Evolutionary conservation across 2,113 vertebrate genomes (phyloP).

Genomic region (Microcebus ravelobensis): DNA sequence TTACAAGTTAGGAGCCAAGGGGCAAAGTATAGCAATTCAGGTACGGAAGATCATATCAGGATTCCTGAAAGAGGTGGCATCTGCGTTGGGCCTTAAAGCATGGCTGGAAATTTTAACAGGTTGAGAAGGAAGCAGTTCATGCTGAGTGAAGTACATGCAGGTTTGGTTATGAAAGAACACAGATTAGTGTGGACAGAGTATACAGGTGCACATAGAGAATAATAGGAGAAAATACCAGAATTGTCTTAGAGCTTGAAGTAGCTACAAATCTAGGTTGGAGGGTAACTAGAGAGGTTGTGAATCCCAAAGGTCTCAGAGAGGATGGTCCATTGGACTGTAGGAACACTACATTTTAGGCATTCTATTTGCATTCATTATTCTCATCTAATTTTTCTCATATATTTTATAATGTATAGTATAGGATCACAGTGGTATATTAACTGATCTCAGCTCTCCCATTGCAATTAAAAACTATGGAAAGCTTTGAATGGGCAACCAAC

Average conservation of each 20-base stretch:
- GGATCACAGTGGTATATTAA: neutral
- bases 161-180: neutral
- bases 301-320: neutral
- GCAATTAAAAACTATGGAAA: neutral
- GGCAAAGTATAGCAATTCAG: neutral
- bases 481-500: neutral
- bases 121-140: neutral
- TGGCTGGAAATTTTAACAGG: neutral
- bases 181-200: neutral
- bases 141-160: neutral
- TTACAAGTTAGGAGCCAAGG: neutral
- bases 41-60: neutral
- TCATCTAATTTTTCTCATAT: neutral
- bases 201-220: neutral
- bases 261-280: neutral
- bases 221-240: neutral
- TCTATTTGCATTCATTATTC: neutral
- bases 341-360: neutral
- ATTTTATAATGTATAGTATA: neutral
- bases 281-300: neutral
- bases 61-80: neutral
- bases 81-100: neutral
- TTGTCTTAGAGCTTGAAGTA: neutral
- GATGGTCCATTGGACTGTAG: neutral
- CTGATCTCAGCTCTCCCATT: neutral